A percentile compares a stretch with the other conserved stretches of the same genome.
Evolutionary conservation across 2,888 invertebrate genomes (phyloP).

Genomic region (Apoderus coryli): DNA sequence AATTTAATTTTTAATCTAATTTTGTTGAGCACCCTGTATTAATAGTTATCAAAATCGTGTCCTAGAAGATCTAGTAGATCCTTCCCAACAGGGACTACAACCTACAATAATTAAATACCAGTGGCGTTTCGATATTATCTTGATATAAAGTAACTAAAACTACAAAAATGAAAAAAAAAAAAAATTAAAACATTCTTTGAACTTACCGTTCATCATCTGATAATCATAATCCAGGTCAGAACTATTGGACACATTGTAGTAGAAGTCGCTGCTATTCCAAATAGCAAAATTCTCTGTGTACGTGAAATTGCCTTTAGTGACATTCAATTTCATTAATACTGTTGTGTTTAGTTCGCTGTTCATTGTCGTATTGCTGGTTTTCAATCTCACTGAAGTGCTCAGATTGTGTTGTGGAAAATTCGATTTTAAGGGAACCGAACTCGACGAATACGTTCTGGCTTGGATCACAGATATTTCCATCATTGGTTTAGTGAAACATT

Average conservation of each 20-base stretch:
- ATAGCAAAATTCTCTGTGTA: constrained; percentile 18
- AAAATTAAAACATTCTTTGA: too few relatives aligned
- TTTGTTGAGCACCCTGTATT: too few relatives aligned
- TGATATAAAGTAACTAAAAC: too few relatives aligned
- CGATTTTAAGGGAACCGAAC: constrained; percentile 22
- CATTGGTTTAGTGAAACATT: constrained; percentile 22
- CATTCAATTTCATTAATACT: constrained; percentile 18
- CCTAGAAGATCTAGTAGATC: too few relatives aligned
- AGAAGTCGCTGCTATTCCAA: constrained; percentile 22
- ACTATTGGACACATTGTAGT: constrained; percentile 32
- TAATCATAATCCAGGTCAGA: constrained; percentile 30
- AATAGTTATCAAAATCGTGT: too few relatives aligned
- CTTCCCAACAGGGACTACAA: too few relatives aligned
- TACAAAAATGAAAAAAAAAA: too few relatives aligned
- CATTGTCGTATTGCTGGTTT: constrained; percentile 19
- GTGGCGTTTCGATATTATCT: too few relatives aligned
- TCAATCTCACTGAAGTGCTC: constrained; percentile 16
- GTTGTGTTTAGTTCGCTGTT: constrained; percentile 18
- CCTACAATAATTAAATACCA: too few relatives aligned
- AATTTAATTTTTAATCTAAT: too few relatives aligned
- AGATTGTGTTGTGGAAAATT: too few relatives aligned
- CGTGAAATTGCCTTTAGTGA: constrained; percentile 12
- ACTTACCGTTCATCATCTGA: constrained; percentile 33
- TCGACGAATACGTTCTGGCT: constrained; percentile 30
- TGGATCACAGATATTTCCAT: constrained; percentile 36